Conservation (phyloP, 23 tunicate species). For the Clavelina lepadiformis region DNA sequence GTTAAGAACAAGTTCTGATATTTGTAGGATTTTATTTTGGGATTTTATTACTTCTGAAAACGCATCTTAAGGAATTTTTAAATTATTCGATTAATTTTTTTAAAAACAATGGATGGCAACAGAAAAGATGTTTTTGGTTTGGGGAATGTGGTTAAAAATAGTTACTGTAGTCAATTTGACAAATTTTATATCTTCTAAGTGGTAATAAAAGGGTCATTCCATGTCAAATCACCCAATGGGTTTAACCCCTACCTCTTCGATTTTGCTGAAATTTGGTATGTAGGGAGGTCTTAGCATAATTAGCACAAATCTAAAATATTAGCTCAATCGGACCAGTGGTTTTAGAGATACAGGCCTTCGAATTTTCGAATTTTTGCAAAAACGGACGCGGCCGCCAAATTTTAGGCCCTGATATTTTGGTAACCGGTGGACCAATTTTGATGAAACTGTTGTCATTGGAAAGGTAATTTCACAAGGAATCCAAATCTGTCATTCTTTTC, state of each 20-base stretch:
- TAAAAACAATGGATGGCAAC: too few species aligned
- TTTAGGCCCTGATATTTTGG: not conserved
- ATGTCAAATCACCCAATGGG: constrained; percentile 8
- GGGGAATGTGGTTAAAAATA: too few species aligned
- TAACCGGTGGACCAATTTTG: not conserved
- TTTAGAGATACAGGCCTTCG: constrained; percentile 10
- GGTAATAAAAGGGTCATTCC: constrained; percentile 11
- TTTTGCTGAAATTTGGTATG: constrained; percentile 1
- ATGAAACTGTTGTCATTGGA: not conserved
- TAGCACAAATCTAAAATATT: not conserved
- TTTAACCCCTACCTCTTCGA: not conserved
- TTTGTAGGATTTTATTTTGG: too few species aligned
- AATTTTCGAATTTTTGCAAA: constrained; percentile 1
- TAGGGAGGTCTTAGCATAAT: not conserved
- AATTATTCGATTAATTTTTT: too few species aligned
- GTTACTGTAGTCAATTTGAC: too few species aligned
- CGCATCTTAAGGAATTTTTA: too few species aligned
- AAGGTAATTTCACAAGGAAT: constrained; percentile 9
- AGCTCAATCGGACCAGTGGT: constrained; percentile 3
- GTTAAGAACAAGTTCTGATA: too few species aligned
- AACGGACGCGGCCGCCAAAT: not conserved
- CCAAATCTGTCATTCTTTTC: not conserved
- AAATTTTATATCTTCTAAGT: too few species aligned
- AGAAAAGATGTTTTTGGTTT: too few species aligned
- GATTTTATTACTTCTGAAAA: too few species aligned